These are phyloP conservation scores for Crocodylus rhombifer DNA, from an alignment of 2,797 vertebrate species.

Conservation along the genomic window DNA sequence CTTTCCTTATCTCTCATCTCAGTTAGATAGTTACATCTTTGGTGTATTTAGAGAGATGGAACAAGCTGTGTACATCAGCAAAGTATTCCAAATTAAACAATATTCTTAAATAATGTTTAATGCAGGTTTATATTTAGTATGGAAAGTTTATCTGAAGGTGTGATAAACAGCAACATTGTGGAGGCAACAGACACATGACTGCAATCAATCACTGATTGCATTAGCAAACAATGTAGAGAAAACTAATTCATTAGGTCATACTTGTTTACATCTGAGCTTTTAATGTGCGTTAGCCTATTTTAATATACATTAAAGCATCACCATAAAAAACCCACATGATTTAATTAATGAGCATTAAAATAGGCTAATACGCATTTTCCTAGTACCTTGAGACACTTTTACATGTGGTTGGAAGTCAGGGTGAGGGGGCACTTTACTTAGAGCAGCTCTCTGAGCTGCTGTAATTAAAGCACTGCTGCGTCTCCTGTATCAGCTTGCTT, in stretches of 20 bases:
- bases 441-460: no score
- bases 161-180: slow-evolving; percentile 43
- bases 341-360: no score
- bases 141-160: slow-evolving; percentile 28
- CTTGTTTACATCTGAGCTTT: background rate
- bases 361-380: no score
- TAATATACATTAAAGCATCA: no score
- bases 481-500: no score
- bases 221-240: background rate
- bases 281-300: background rate
- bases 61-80: slow-evolving; percentile 32
- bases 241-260: background rate
- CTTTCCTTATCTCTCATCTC: background rate
- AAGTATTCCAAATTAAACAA: slow-evolving; percentile 54
- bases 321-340: no score
- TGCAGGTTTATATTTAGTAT: slow-evolving; percentile 35
- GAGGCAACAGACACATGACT: slow-evolving; percentile 17
- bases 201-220: background rate
- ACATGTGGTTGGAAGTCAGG: no score
- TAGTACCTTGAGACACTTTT: no score
- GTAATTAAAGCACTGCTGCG: no score
- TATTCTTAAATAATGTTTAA: slow-evolving; percentile 65
- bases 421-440: no score
- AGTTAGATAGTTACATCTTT: slow-evolving; percentile 66
- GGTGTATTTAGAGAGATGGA: slow-evolving; percentile 56